Evolutionary conservation across 2,797 vertebrate species (phyloP), one percentile per base, ranked within the genome.

Genomic region (Diceros bicornis): DNA sequence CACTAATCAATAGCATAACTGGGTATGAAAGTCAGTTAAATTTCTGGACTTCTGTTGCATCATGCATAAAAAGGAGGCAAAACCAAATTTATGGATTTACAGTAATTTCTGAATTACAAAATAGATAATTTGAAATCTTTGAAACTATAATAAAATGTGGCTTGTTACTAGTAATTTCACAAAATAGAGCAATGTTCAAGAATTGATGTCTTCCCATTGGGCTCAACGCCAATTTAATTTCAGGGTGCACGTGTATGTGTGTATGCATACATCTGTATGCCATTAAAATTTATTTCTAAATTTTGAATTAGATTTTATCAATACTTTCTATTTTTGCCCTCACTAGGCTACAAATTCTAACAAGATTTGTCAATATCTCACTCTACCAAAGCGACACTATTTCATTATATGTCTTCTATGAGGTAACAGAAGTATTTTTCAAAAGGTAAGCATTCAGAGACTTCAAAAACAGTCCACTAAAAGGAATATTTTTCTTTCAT

Each of bases 211-310:
- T 86, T 50, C 29, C 7, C 18, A 17, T 4, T 77, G 47, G 10
- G 4, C 11, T 77, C 4, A 77, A 13, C 25, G 44, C 8, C n/a
- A 81, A 61, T 3, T 64, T 79, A 61, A 50, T 74, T 79, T 97
- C 41, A 64, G 3, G 34, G 7, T 66, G n/a, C 9, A 18, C 47
- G 1, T 52, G 4, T 34, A 4, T 61, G 4, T 57, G 5, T 92
- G 1, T 37, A n/a, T 71, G 2, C 57, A 29, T 72, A 4, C 71
- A 14, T 68, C 34, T 87, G 3, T 52, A 83, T 32, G 32, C 14
- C 47, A 50, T 83, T 71, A 93, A 79, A 34, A 25, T 66, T 85
- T 75, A 66, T 78, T 95, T 93, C 52, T 71, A 34, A 79, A 77
- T 29, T 94, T 85, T 90, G 17, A 47, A 57, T 6, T 82, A 50